Conservation (phyloP, 2,113 vertebrate genomes). For the Opisthocomus hoazin region DNA sequence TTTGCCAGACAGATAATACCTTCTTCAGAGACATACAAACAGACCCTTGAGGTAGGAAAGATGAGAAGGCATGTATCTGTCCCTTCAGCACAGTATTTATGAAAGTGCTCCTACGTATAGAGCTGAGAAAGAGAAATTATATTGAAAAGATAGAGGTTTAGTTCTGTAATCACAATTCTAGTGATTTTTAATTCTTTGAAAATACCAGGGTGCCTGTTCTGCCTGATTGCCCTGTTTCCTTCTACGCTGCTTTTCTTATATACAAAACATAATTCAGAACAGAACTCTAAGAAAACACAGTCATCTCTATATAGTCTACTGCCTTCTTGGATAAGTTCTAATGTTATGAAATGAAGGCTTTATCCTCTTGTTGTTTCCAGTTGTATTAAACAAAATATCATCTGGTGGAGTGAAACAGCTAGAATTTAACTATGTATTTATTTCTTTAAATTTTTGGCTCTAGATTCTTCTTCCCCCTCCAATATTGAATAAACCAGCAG, state of each 20-base stretch:
- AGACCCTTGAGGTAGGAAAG: neutral
- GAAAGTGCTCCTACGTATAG: neutral
- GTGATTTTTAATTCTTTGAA: neutral
- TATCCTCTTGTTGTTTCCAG: neutral
- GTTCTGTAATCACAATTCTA: neutral
- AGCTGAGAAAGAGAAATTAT: neutral
- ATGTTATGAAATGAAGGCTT: neutral
- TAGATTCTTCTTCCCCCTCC: neutral
- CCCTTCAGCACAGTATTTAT: neutral
- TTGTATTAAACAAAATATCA: neutral
- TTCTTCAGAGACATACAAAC: neutral
- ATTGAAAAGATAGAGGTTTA: neutral
- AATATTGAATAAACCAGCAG: neutral
- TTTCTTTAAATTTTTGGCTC: neutral
- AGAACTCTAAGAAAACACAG: neutral
- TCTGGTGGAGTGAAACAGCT: neutral
- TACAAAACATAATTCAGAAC: neutral
- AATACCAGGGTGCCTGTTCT: neutral
- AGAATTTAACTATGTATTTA: neutral
- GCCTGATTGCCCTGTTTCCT: neutral
- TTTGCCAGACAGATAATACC: neutral
- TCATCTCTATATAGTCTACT: neutral
- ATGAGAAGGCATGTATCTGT: neutral
- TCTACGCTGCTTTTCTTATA: neutral
- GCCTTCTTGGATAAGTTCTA: neutral